Conservation (phyloP, 1,140 invertebrate species). For the Ostrea edulis region DNA sequence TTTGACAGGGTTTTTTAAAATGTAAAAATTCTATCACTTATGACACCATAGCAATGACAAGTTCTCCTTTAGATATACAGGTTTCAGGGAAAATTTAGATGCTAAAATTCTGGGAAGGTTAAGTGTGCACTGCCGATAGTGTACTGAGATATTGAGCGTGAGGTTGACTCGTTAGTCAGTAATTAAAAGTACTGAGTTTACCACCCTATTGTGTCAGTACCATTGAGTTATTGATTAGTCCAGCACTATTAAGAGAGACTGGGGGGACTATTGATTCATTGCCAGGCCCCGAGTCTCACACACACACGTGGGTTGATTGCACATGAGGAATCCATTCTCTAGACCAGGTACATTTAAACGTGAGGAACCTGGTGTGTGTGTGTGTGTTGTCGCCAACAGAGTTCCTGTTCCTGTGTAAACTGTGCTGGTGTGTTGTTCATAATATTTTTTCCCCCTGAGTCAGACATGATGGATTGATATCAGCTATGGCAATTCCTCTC, state of each 20-base stretch:
- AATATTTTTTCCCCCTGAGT: not conserved
- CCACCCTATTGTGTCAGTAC: not conserved
- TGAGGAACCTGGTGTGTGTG: not conserved
- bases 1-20: slow-evolving; percentile 13
- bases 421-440: slow-evolving; percentile 5
- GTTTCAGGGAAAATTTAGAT: slow-evolving; percentile 11
- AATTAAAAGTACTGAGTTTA: not conserved
- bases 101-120: not conserved
- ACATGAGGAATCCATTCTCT: not conserved
- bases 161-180: not conserved
- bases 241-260: slow-evolving; percentile 15
- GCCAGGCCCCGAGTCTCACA: not conserved
- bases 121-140: not conserved
- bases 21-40: not conserved
- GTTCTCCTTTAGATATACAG: not conserved
- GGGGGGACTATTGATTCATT: slow-evolving; percentile 35
- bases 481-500: not conserved
- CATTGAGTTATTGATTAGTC: not conserved
- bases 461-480: not conserved
- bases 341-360: slow-evolving; percentile 33
- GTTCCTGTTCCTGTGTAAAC: not conserved
- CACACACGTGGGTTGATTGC: slow-evolving; percentile 25
- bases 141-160: not conserved
- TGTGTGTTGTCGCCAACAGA: slow-evolving; percentile 3
- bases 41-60: not conserved